Evolutionary conservation across 2,888 invertebrate species (phyloP), one percentile per base, ranked within the genome.

Genomic region (Lissonota sp.): DNA sequence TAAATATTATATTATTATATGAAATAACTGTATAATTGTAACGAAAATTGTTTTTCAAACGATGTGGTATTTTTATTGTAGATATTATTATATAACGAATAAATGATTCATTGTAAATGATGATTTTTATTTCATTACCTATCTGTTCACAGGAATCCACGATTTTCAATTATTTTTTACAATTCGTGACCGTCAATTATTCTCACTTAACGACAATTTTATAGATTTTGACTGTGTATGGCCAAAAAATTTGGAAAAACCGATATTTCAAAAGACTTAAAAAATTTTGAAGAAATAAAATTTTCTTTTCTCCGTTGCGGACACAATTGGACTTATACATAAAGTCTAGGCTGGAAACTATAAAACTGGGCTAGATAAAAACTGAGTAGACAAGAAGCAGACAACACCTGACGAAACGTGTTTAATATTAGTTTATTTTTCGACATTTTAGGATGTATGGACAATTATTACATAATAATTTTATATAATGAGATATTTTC

Each of bases 41-140:
- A 91, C 89, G 91, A 90, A 90, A 91, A 91, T 91, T 91, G 91
- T 91, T 91, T 91, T 91, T 91, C 90, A 91, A 91, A 91, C 91
- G 90, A 91, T 91, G 91, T 91, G 91, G 91, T 91, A 91, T 91
- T 91, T 91, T 91, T 91, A 91, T 91, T 91, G 91, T 91, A 91
- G 91, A 91, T 91, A 91, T 91, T 91, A 91, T 91, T 91, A 90
- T 90, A 91, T 91, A 91, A 91, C 90, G 88, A 91, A 91, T 91
- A 91, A 91, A 91, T 91, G 89, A 91, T 91, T 91, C 90, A 91
- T 91, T 91, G 90, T 91, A 91, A 76, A 81, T 69, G 46, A 83
- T 39, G 4, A 57, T 67, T 26, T 37, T 63, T 26, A 53, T 71
- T 37, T 26, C 26, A 75, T 71, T 60, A 58, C 40, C 51, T 62